These are phyloP conservation scores for Lates calcarifer DNA, from an alignment of 2,113 vertebrate species.

Conservation along the genomic window DNA sequence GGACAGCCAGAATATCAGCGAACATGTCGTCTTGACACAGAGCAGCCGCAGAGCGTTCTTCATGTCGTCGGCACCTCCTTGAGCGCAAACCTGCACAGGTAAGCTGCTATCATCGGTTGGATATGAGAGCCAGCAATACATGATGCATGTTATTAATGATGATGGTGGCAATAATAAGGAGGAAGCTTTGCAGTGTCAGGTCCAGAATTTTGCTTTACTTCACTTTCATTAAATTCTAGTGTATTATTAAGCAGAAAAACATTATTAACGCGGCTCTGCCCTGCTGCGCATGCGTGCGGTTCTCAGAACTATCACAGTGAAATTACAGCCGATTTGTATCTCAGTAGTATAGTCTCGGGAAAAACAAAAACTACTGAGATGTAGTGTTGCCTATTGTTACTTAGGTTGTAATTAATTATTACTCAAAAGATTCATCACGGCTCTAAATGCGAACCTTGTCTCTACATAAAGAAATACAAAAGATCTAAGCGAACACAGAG, in stretches of 20 bases:
- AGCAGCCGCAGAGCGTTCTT: not conserved
- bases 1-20: not conserved
- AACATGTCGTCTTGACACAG: slow-evolving; percentile 63
- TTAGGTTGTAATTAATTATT: not conserved
- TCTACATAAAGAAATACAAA: not conserved
- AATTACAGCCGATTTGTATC: too few relatives aligned
- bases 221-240: not conserved
- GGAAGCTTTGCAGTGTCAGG: not conserved
- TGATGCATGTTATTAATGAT: not conserved
- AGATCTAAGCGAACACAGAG: not conserved
- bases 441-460: not conserved
- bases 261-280: too few relatives aligned
- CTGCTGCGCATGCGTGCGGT: too few relatives aligned
- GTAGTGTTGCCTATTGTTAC: not conserved
- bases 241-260: too few relatives aligned
- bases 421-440: not conserved
- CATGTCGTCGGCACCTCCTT: slow-evolving; percentile 68
- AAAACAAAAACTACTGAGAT: not conserved
- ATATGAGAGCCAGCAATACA: too few relatives aligned
- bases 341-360: not conserved
- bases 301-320: not conserved
- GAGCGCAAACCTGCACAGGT: slow-evolving; percentile 72
- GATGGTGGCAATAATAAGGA: not conserved
- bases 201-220: not conserved
- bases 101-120: too few relatives aligned